Evolutionary conservation across 2,888 invertebrate genomes (phyloP).

Genomic region (Macrosoma leucophasiata): DNA sequence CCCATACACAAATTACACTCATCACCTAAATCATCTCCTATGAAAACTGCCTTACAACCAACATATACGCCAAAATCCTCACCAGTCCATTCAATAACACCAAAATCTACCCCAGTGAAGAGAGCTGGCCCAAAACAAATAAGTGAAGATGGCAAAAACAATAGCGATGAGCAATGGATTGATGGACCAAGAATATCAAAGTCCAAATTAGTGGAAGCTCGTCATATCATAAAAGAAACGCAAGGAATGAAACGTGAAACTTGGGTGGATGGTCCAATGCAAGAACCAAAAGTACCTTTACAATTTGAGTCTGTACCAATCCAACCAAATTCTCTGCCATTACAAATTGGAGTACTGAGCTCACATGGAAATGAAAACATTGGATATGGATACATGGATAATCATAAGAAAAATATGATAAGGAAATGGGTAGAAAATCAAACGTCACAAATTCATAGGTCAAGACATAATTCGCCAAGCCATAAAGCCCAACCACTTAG

Average conservation of each 20-base stretch:
- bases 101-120: conserved; percentile 73
- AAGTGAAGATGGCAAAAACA: conserved; percentile 55
- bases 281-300: conserved; percentile 70
- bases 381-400: conserved; percentile 94
- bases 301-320: conserved; percentile 76
- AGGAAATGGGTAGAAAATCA: conserved; percentile 95
- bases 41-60: conserved; percentile 51
- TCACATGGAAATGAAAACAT: conserved; percentile 66
- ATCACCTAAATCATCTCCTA: conserved; percentile 76
- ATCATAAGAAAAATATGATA: conserved; percentile 94
- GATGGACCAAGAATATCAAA: conserved; percentile 95
- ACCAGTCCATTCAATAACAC: conserved; percentile 59
- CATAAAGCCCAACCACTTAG: conserved; percentile 46
- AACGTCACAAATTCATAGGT: conserved; percentile 86
- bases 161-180: conserved; percentile 95
- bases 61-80: conserved; percentile 72
- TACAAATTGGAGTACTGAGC: conserved; percentile 60
- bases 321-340: conserved; percentile 65
- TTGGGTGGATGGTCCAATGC: conserved; percentile 97
- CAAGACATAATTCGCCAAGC: conserved; percentile 74
- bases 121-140: conserved; percentile 60
- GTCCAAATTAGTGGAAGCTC: conserved; percentile 86
- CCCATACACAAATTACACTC: conserved; percentile 76
- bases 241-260: conserved; percentile 90
- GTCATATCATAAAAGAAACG: conserved; percentile 86